Base-by-base conservation (phyloP, 2,797 vertebrate species). In the Syngnathus rostellatus region DNA sequence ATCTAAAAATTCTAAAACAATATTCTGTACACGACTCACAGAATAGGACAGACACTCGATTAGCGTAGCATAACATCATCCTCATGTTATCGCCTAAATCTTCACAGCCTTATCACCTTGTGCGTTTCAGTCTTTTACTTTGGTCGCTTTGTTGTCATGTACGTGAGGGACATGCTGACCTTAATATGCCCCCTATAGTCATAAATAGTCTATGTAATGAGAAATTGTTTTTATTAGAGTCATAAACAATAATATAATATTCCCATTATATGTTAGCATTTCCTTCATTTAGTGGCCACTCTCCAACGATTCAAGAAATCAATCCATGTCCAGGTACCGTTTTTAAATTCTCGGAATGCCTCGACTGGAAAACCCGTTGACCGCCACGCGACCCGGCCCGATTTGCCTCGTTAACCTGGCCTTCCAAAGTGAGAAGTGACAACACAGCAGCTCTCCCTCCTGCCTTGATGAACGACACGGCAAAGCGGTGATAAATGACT, bases 391-490 rank as follows among this genome's bases (percentile, higher is more conserved):
- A 76, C 70, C 73, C 1, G 2, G 1, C 41, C 25, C 11, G 65
- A 63, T 73, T 71, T 3, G 31, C 74, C 73, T 67, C 37, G 45
- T 80, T 75, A 78, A 58, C 64, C 6, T 51, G 50, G n/a, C 40
- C 66, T 70, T 65, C 64, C 69, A 72, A 60, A 77, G 60, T 11
- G 68, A 85, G 69, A 59, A 65, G 71, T 37, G 70, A 62, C 73
- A 64, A 17, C 67, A 65, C 79, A 64, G 50, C 50, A 41, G 68
- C 72, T 70, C 69, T 65, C 43, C 67, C 64, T 65, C 37, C 41
- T 1, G 45, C 39, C 41, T 10, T 75, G 81, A 83, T 73, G 72
- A 77, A 84, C 70, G 81, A 80, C 62, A 74, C 1, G n/a, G 67
- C 66, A 57, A 67, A 68, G 51, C 16, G 17, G 62, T 69, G 81